phyloP scores from a whole-genome alignment of 2,797 vertebrate species.

The Sebastes cheni region DNA sequence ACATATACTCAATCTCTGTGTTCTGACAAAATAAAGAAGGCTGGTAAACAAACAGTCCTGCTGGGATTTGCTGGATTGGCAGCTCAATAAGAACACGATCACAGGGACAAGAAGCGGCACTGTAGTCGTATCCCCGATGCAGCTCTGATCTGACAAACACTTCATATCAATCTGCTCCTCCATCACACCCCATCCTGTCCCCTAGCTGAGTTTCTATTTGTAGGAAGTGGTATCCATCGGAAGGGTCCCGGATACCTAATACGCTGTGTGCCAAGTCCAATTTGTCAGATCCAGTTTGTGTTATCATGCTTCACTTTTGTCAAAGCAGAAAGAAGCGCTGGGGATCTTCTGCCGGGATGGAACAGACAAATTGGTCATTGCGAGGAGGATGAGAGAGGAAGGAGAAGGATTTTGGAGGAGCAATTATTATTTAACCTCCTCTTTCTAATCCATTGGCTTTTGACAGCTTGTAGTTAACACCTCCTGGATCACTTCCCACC shows the following conservation, averaged over 20 bases:
- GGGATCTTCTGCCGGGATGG: not conserved
- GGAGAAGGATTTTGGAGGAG: not conserved
- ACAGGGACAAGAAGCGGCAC: not conserved
- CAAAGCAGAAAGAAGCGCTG: not conserved
- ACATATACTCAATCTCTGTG: not conserved
- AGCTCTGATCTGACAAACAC: constrained; percentile 22
- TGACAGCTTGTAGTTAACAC: constrained; percentile 23
- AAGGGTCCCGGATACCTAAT: constrained; percentile 9
- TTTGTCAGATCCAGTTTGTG: constrained; percentile 42
- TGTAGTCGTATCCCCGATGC: not conserved
- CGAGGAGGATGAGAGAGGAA: not conserved
- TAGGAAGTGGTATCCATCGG: not conserved
- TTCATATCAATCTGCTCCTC: constrained; percentile 1
- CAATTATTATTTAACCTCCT: not conserved
- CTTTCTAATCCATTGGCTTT: constrained; percentile 18
- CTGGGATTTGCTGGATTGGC: constrained; percentile 22
- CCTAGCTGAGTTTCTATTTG: constrained; percentile 21
- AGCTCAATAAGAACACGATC: constrained; percentile 20
- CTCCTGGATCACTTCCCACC: constrained; percentile 4
- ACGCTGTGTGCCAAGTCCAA: constrained; percentile 26
- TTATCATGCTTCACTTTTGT: constrained; percentile 15
- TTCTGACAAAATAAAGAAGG: not conserved
- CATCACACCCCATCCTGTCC: not conserved
- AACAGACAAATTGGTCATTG: constrained; percentile 10
- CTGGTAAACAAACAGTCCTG: constrained; percentile 13